Percentiles rank a stretch among this genome's conserved stretches.
Conservation (phyloP, 2,113 vertebrate genomes). For the Hipposideros armiger region DNA sequence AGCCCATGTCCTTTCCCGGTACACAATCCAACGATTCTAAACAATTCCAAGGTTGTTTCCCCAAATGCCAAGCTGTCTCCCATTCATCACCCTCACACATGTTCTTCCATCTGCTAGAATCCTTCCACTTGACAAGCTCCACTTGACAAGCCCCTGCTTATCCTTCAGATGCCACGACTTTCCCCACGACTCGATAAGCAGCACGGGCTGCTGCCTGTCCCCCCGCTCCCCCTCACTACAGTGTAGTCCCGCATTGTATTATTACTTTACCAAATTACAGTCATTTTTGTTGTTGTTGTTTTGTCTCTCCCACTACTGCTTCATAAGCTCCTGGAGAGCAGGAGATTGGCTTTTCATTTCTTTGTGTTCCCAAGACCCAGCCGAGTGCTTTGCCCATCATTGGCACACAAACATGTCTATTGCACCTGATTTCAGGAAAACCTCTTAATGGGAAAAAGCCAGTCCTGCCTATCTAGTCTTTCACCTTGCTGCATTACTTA, state of each 20-base stretch:
- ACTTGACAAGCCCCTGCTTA: background rate
- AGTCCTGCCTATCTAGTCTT: background rate
- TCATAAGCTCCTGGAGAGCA: background rate
- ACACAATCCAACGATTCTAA: background rate
- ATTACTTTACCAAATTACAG: background rate
- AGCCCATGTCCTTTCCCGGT: background rate
- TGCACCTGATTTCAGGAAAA: background rate
- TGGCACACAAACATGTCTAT: background rate
- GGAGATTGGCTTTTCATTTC: background rate
- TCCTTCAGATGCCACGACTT: background rate
- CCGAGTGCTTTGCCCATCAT: background rate
- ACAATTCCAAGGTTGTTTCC: background rate
- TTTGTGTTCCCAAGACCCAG: background rate
- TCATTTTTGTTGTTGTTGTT: background rate
- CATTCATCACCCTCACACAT: background rate
- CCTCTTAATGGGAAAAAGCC: background rate
- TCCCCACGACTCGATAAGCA: background rate
- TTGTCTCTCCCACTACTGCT: background rate
- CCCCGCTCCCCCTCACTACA: background rate
- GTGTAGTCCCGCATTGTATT: background rate
- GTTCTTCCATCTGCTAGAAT: background rate
- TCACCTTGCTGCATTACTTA: background rate
- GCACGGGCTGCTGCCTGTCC: background rate
- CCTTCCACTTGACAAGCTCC: background rate
- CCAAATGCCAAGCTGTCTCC: background rate